Evolutionary conservation across 2,113 vertebrate species (phyloP).

Genomic region (Origma solitaria): DNA sequence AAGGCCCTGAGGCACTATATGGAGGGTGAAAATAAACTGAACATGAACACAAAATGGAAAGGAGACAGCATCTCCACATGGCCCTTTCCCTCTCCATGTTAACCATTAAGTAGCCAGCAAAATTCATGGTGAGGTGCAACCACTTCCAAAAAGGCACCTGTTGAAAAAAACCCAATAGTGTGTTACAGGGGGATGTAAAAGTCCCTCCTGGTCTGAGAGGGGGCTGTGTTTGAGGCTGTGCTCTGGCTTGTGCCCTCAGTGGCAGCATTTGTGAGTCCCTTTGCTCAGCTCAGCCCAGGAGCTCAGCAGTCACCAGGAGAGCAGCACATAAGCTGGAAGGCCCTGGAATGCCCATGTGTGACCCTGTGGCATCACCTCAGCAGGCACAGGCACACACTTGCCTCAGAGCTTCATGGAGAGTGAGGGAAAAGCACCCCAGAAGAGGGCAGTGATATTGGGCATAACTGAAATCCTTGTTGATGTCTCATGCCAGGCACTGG

Average conservation of each 20-base stretch:
- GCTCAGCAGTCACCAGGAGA: not conserved
- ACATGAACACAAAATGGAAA: not conserved
- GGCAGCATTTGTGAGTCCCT: not conserved
- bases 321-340: not conserved
- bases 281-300: not conserved
- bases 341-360: not conserved
- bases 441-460: not conserved
- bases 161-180: not conserved
- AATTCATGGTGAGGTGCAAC: not conserved
- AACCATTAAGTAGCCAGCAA: not conserved
- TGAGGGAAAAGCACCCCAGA: not conserved
- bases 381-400: not conserved
- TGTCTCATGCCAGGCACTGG: not conserved
- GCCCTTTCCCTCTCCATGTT: not conserved
- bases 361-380: not conserved
- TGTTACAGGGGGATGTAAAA: not conserved
- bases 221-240: not conserved
- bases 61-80: not conserved
- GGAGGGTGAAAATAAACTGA: not conserved
- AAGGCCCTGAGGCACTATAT: not conserved
- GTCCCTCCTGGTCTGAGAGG: not conserved
- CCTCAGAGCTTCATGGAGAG: rapidly evolving
- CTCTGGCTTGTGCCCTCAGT: not conserved
- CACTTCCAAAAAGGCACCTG: not conserved
- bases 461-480: not conserved